These are phyloP conservation scores for Astropecten irregularis DNA, from an alignment of 53 echinoderm and acorn worm species.

Conservation along the genomic window DNA sequence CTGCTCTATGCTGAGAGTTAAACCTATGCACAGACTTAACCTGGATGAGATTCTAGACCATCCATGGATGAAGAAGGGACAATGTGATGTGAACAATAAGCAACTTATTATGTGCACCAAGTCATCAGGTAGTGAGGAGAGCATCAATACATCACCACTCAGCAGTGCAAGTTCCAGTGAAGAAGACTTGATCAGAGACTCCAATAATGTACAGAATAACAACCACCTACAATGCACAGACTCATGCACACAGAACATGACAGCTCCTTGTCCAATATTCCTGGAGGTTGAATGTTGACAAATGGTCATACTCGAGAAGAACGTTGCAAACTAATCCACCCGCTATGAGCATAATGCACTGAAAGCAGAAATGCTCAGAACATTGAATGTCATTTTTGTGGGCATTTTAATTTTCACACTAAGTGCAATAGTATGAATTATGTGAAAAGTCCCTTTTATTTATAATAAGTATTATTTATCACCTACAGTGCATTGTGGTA, in stretches of 20 bases:
- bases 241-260: not conserved
- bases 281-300: constrained; percentile 49
- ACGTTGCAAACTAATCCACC: too few species aligned
- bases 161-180: constrained; percentile 94
- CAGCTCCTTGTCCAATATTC: not conserved
- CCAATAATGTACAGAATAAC: not conserved
- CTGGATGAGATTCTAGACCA: constrained; percentile 88
- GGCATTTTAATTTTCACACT: constrained; percentile 25
- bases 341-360: too few species aligned
- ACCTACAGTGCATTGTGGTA: constrained; percentile 48
- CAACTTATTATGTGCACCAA: constrained; percentile 44
- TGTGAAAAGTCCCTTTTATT: not conserved
- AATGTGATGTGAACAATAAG: constrained; percentile 53
- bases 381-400: constrained; percentile 26
- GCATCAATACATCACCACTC: constrained; percentile 75
- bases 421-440: constrained; percentile 51
- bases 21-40: constrained; percentile 90
- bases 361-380: too few species aligned
- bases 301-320: not conserved
- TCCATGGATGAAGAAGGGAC: constrained; percentile 94
- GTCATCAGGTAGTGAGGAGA: constrained; percentile 64
- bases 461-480: not conserved
- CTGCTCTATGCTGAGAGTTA: constrained; percentile 88
- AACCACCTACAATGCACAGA: constrained; percentile 29
- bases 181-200: constrained; percentile 72